Evolutionary conservation across 2,113 vertebrate species (phyloP).

Genomic region (Anser cygnoides): DNA sequence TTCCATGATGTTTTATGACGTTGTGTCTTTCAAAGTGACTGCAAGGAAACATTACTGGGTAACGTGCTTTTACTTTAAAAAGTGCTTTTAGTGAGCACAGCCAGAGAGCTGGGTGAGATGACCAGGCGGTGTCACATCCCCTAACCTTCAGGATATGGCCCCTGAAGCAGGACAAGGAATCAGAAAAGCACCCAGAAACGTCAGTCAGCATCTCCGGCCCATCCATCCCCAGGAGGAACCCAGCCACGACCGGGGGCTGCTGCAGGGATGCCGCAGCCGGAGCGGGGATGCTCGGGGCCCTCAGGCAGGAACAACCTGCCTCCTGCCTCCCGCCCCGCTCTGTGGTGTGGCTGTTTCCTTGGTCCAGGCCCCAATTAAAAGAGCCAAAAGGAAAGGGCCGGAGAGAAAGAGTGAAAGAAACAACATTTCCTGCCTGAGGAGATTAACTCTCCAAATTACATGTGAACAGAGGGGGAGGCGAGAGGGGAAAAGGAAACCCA

Average conservation of each 20-base stretch:
- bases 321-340: slow-evolving; percentile 2
- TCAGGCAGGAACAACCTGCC: slow-evolving; percentile 8
- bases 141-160: not conserved
- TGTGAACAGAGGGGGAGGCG: slow-evolving; percentile 52
- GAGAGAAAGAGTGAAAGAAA: slow-evolving; percentile 69
- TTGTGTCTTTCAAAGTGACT: not conserved
- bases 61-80: no score
- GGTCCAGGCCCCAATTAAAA: slow-evolving; percentile 70
- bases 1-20: not conserved
- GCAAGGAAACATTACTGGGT: not conserved
- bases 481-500: slow-evolving; percentile 84
- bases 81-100: not conserved
- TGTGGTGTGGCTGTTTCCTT: slow-evolving; percentile 37
- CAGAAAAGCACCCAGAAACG: not conserved
- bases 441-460: slow-evolving; percentile 76
- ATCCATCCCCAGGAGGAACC: not conserved
- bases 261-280: not conserved
- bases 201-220: not conserved
- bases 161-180: not conserved
- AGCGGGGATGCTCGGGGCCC: not conserved
- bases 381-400: slow-evolving; percentile 46
- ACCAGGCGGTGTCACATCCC: not conserved
- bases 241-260: not conserved
- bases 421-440: slow-evolving; percentile 71
- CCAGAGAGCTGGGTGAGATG: not conserved